Evolutionary conservation across 2,113 vertebrate genomes (phyloP), one percentile per base, ranked within the genome.

Genomic region (Etheostoma spectabile): DNA sequence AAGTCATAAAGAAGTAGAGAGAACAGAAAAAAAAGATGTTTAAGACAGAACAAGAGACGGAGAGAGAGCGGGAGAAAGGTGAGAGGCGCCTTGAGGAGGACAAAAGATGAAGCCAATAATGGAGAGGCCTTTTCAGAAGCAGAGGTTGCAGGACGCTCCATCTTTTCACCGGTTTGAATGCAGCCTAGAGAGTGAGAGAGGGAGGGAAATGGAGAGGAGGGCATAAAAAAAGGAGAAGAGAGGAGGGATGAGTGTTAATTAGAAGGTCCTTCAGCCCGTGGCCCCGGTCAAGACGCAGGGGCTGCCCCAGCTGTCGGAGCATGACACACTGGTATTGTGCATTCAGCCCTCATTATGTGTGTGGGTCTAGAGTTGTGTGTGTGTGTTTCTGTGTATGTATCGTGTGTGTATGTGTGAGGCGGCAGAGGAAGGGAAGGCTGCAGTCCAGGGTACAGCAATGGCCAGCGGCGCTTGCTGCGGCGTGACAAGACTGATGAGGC

Each of bases 211-310:
- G 59, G 79, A 70, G 85, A 74, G 82, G 78, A 68, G 78, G 88
- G 77, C 22, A 33, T 67, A 77, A 82, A 91, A 83, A 81, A 84
- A 52, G 72, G 75, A 87, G 91, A 88, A 73, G 80, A 92, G 92
- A 91, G 92, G 89, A 93, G 93, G 92, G 94, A 93, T 92, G 93
- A 92, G 94, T 95, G 94, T 95, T 96, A 96, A 96, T 95, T 96
- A 95, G 94, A 92, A 94, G 95, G 95, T 95, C 93, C 95, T 96
- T 94, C 93, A 95, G 94, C 91, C 94, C 86, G 80, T 93, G 93
- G 94, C 88, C 89, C 89, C 74, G 93, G 93, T 94, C 87, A 91
- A 93, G 93, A 90, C 86, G 86, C 91, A 92, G 94, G 93, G 94
- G 91, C 94, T 86, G 87, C 93, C 93, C 92, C 94, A 95, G 94